Evolutionary conservation across 2,113 vertebrate species (phyloP).

Genomic region (Hucho hucho): DNA sequence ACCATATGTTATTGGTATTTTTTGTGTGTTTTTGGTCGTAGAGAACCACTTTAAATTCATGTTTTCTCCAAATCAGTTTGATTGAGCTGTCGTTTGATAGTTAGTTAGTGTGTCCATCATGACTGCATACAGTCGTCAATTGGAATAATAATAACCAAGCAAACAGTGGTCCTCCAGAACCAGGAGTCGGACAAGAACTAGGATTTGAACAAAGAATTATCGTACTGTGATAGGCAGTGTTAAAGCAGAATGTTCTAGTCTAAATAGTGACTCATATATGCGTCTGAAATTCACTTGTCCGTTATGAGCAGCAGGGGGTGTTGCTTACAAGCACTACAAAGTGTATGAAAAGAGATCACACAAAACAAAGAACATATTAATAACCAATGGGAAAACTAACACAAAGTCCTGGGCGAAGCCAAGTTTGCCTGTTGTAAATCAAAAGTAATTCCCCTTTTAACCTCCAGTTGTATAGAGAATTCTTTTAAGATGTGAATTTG

Average conservation of each 20-base stretch:
- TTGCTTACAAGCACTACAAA: neutral
- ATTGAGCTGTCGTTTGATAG: neutral
- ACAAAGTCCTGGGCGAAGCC: conserved; percentile 11
- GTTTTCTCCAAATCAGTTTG: neutral
- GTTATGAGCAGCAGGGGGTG: neutral
- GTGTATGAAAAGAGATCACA: neutral
- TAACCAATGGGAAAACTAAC: neutral
- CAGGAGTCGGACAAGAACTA: too few relatives aligned
- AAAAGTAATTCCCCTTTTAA: conserved; percentile 47
- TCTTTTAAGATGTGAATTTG: conserved; percentile 33
- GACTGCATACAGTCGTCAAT: too few relatives aligned
- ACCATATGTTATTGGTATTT: neutral
- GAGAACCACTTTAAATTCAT: neutral
- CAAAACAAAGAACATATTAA: neutral
- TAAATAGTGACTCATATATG: too few relatives aligned
- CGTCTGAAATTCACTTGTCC: too few relatives aligned
- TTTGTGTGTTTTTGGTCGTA: neutral
- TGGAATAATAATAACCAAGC: conserved; percentile 53
- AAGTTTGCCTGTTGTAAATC: conserved; percentile 38
- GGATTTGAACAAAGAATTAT: too few relatives aligned
- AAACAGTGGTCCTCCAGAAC: too few relatives aligned
- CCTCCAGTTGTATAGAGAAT: conserved; percentile 49
- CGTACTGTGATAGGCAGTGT: too few relatives aligned
- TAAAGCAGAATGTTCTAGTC: too few relatives aligned
- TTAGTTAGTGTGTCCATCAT: neutral